phyloP scores from a whole-genome alignment of 2,888 invertebrate genomes.

The Odontocerum albicorne region DNA sequence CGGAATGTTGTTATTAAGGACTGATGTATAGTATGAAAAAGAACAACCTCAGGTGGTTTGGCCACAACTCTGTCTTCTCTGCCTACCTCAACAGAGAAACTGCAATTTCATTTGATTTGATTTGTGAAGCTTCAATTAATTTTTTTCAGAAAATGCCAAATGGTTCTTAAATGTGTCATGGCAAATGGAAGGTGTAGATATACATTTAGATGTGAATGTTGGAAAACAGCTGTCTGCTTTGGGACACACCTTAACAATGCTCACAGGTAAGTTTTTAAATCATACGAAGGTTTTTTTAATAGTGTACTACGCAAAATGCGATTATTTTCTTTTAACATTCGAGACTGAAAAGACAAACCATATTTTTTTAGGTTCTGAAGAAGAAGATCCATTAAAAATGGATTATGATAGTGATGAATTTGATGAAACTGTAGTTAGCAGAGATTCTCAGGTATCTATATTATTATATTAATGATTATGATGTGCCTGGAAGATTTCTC shows the following conservation, averaged over 20 bases:
- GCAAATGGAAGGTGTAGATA: constrained; percentile 99
- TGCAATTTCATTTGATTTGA: too few relatives aligned
- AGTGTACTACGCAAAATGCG: too few relatives aligned
- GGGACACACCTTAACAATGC: constrained; percentile 92
- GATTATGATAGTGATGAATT: constrained; percentile 79
- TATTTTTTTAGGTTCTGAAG: constrained; percentile 66
- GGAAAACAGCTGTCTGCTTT: constrained; percentile 94
- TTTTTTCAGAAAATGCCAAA: constrained; percentile 80
- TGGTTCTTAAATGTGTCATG: constrained; percentile 98
- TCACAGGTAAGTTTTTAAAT: constrained; percentile 74
- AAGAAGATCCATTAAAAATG: constrained; percentile 72
- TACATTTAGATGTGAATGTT: constrained; percentile 93
- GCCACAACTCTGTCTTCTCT: neutral
- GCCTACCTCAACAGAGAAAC: neutral
- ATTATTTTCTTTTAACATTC: too few relatives aligned
- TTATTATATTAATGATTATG: neutral
- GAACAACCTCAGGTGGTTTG: too few relatives aligned
- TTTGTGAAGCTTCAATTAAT: too few relatives aligned
- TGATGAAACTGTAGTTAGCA: constrained; percentile 66
- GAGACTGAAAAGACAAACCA: too few relatives aligned
- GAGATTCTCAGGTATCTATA: constrained; percentile 55
- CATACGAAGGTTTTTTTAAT: too few relatives aligned
- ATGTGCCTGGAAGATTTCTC: neutral
- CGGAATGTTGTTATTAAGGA: too few relatives aligned
- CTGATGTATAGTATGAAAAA: too few relatives aligned